Percentiles rank a stretch among this genome's conserved stretches.
phyloP scores from a whole-genome alignment of 2,888 invertebrate species.

The Volucella zonaria region DNA sequence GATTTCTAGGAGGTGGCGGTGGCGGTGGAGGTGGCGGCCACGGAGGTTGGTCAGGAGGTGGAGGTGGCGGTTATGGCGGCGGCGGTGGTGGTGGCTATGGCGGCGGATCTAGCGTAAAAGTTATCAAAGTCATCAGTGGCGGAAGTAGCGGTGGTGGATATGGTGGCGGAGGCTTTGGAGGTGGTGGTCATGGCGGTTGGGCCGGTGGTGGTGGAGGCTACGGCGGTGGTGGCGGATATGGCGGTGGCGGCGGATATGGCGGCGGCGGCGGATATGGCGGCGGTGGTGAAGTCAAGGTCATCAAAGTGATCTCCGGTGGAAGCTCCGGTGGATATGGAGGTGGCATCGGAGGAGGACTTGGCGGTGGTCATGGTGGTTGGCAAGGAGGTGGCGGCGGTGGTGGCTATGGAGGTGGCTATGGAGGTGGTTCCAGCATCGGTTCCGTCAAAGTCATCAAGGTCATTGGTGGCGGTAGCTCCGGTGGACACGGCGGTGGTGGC shows the following conservation, averaged over 20 bases:
- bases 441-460: constrained; percentile 47
- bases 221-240: constrained; percentile 41
- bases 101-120: constrained; percentile 38
- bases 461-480: constrained; percentile 39
- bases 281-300: constrained; percentile 55
- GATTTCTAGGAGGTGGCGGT: constrained; percentile 68
- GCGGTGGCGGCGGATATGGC: constrained; percentile 49
- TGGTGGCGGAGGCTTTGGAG: constrained; percentile 32
- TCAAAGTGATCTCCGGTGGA: too few relatives aligned
- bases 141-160: constrained; percentile 34
- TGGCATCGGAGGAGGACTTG: constrained; percentile 62
- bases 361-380: constrained; percentile 75
- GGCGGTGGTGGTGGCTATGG: constrained; percentile 31
- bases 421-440: constrained; percentile 36
- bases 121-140: constrained; percentile 47
- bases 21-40: constrained; percentile 50
- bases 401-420: constrained; percentile 7
- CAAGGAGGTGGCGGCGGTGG: constrained; percentile 21
- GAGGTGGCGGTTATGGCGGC: constrained; percentile 29
- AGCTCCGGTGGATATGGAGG: constrained; percentile 33
- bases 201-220: constrained; percentile 43
- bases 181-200: constrained; percentile 26
- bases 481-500: constrained; percentile 18
- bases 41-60: not conserved
- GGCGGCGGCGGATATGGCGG: constrained; percentile 75